Evolutionary conservation across 2,113 vertebrate species (phyloP), one percentile per base, ranked within the genome.

Genomic region (Mormoops blainvillei): DNA sequence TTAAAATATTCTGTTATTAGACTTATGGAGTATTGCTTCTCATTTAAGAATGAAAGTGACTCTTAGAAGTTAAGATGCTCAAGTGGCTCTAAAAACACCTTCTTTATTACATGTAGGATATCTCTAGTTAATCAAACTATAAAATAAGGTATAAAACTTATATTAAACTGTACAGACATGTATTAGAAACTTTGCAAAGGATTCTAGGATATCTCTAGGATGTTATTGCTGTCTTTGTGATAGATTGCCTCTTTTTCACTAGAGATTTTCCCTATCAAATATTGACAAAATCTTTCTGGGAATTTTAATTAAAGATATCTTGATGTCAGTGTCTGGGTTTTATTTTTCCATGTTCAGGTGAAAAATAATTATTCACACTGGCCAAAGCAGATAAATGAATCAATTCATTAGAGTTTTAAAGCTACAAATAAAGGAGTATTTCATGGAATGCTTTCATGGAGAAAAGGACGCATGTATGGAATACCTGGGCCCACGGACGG

Each of bases 241-340:
- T 5, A 67, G 45, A 94, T 63, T 76, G 14, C 8, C 6, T 76
- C 26, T 36, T 38, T 88, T 76, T 71, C 48, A 36, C 26, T 70
- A 88, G 50, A 76, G 50, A 48, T 58, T 90, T 85, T 20, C 19
- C 1, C 26, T 70, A 56, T 54, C 91, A 95, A 96, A 85, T 94
- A 94, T 78, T 96, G 76, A 93, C 91, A 19, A 83, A 84, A 76
- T 58, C 50, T 83, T 92, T 92, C 87, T 95, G 78, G 63, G 91
- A 87, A 94, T 92, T 95, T 96, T 96, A 94, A 87, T 97, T 85
- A 87, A 56, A 91, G 38, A 14, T 77, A 87, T 85, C 50, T 92
- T 92, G 70, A 95, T 54, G 43, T 90, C 82, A 93, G 38, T 63
- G 9, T 28, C 63, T 84, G 68, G 56, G 41, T 45, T n/a, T 50